Conservation (phyloP, 2,888 invertebrate species). For the Hirudinaria manillensis region DNA sequence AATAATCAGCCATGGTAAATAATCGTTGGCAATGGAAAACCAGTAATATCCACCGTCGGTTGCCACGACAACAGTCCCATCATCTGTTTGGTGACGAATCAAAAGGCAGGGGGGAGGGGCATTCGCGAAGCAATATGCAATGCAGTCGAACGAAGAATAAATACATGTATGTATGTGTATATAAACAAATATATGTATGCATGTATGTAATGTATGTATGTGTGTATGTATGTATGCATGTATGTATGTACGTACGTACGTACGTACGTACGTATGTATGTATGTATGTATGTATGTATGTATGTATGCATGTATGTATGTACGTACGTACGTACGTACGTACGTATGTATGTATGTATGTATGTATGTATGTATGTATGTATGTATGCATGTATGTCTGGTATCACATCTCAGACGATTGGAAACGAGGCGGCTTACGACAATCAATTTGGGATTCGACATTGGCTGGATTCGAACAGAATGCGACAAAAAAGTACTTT, state of each 20-base stretch:
- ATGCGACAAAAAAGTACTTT: too few species aligned
- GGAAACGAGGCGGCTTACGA: neutral
- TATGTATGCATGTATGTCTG: neutral
- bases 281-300: conserved; percentile 4
- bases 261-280: neutral
- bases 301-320: neutral
- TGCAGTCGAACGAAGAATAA: too few species aligned
- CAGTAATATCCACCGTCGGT: too few species aligned
- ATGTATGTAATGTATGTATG: neutral
- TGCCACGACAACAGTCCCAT: too few species aligned
- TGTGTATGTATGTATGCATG: neutral
- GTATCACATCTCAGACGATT: neutral
- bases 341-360: neutral
- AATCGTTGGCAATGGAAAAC: too few species aligned
- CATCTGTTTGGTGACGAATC: too few species aligned
- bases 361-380: neutral
- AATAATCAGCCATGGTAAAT: too few species aligned
- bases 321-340: neutral
- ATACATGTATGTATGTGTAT: too few species aligned
- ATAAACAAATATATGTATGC: neutral
- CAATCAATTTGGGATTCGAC: too few species aligned
- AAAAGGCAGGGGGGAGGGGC: too few species aligned
- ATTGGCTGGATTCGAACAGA: too few species aligned
- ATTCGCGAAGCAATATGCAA: too few species aligned
- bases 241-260: neutral